A percentile compares a stretch with the other conserved stretches of the same genome.
Conservation (phyloP, 1,140 invertebrate species). For the Micrasema minimum region DNA sequence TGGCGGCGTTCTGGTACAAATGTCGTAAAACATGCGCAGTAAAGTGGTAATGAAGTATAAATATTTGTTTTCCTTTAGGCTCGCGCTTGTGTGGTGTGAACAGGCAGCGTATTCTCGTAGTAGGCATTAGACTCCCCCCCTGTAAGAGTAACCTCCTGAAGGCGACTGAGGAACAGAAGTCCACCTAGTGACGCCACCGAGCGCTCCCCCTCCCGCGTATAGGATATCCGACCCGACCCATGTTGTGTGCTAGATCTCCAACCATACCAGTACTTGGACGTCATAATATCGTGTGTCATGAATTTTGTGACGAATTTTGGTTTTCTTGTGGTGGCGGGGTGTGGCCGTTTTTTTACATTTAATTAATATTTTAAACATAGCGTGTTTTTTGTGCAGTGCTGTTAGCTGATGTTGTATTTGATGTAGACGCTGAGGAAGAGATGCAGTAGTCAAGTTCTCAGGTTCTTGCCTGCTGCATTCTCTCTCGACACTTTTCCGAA, state of each 20-base stretch:
- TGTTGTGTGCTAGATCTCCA: too few species aligned
- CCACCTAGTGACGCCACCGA: too few species aligned
- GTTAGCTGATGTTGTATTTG: constrained; percentile 44
- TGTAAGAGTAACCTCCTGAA: background rate
- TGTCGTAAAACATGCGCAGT: too few species aligned
- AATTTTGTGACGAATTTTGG: constrained; percentile 30
- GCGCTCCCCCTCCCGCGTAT: too few species aligned
- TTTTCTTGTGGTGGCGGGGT: constrained; percentile 50
- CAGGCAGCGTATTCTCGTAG: background rate
- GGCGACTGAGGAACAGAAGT: too few species aligned
- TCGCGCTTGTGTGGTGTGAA: too few species aligned
- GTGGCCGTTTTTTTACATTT: constrained; percentile 43
- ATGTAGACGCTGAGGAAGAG: constrained; percentile 28
- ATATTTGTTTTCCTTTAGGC: too few species aligned
- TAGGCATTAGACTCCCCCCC: background rate
- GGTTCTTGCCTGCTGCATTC: constrained; percentile 30
- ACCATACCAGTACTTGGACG: too few species aligned
- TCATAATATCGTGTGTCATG: constrained; percentile 16
- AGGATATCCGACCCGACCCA: too few species aligned
- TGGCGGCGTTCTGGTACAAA: too few species aligned
- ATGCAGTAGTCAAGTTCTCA: constrained; percentile 28
- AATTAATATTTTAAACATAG: constrained; percentile 48
- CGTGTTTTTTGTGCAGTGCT: constrained; percentile 52
- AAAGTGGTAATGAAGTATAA: too few species aligned
- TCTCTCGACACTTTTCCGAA: constrained; percentile 24